phyloP scores from a whole-genome alignment of 35 echinoderm and acorn worm species.

The Strongylocentrotus purpuratus region DNA sequence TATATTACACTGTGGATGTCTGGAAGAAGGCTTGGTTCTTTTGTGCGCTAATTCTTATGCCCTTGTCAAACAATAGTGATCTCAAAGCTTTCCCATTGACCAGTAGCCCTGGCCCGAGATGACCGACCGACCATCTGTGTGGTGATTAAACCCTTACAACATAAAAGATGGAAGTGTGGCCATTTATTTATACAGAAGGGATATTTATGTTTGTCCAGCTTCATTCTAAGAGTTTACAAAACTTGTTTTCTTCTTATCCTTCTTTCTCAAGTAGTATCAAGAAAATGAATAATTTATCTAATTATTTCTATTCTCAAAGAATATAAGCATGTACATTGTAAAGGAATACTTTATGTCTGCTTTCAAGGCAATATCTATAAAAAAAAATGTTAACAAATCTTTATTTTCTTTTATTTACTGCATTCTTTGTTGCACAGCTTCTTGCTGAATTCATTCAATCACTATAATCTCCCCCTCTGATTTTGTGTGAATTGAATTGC shows the following conservation, averaged over 20 bases:
- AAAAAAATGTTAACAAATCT: neutral
- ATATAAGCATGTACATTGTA: no score
- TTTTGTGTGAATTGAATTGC: no score
- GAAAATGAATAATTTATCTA: neutral
- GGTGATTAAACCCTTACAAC: conserved; percentile 33
- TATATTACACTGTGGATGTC: neutral
- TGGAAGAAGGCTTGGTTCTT: neutral
- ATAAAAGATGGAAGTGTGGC: neutral
- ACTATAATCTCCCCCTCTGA: no score
- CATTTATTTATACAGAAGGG: neutral
- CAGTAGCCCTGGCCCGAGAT: conserved; percentile 25
- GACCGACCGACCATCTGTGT: neutral
- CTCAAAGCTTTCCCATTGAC: neutral
- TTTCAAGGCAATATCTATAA: neutral
- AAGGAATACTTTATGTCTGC: neutral
- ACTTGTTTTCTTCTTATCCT: neutral
- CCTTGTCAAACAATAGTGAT: conserved; percentile 2
- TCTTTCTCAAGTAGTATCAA: neutral
- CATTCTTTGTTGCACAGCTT: neutral
- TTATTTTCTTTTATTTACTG: neutral
- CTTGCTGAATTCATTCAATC: no score
- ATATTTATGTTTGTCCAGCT: neutral
- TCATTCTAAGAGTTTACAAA: neutral
- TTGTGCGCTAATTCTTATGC: neutral
- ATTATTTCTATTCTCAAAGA: neutral